Evolutionary conservation across 2,797 vertebrate genomes (phyloP).

Genomic region (Chromis chromis): DNA sequence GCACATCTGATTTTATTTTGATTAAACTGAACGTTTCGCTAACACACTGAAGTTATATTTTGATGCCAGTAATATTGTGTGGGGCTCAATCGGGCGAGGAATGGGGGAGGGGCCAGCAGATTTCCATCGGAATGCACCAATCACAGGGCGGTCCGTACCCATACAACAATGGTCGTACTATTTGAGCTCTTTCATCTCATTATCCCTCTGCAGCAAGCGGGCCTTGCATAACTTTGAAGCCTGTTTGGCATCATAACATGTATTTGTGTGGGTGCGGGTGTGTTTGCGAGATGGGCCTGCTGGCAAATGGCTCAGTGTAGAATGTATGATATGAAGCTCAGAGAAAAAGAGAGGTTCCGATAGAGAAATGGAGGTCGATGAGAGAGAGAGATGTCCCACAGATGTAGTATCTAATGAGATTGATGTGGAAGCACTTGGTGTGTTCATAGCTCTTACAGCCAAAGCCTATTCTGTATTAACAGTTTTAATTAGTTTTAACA

Average conservation of each 20-base stretch:
- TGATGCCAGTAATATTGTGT: not conserved
- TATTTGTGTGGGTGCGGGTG: conserved; percentile 51
- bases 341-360: conserved; percentile 20
- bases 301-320: conserved; percentile 54
- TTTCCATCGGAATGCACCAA: conserved; percentile 79
- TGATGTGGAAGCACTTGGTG: conserved; percentile 30
- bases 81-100: conserved; percentile 45
- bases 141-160: conserved; percentile 62
- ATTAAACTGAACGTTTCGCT: not conserved
- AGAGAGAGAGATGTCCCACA: conserved; percentile 32
- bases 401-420: conserved; percentile 52
- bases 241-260: conserved; percentile 76
- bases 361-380: conserved; percentile 52
- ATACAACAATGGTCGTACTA: conserved; percentile 79
- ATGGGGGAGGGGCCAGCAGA: conserved; percentile 71
- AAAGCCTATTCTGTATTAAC: conserved; percentile 1
- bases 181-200: conserved; percentile 78
- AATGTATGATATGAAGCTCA: conserved; percentile 55
- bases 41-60: not conserved
- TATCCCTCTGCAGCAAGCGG: conserved; percentile 69
- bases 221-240: conserved; percentile 78
- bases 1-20: conserved; percentile 10
- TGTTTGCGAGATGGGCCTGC: conserved; percentile 18
- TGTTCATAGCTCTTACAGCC: conserved; percentile 19
- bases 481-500: conserved; percentile 16